Evolutionary conservation across 2,888 invertebrate genomes (phyloP).

Genomic region (Tetanocera ferruginea): DNA sequence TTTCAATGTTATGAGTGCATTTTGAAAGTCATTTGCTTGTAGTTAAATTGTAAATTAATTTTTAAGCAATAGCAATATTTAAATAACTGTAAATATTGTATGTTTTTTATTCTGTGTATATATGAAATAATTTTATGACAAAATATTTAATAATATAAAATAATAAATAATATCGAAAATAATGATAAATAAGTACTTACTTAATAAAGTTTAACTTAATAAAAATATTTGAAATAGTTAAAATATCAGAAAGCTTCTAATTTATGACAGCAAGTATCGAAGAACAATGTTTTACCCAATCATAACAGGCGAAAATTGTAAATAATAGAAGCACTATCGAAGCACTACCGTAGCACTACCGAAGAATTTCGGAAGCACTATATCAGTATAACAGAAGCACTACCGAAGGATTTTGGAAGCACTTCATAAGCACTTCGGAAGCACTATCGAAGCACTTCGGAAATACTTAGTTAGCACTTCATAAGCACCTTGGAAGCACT

Average conservation of each 20-base stretch:
- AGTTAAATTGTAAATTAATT: conserved; percentile 21
- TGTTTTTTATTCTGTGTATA: background rate
- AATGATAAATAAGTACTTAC: background rate
- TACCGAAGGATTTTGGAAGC: too few species aligned
- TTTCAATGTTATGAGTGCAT: conserved; percentile 58
- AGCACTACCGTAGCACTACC: background rate
- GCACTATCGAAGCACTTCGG: too few species aligned
- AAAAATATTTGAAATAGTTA: background rate
- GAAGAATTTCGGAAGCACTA: too few species aligned
- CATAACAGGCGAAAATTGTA: too few species aligned
- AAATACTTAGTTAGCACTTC: too few species aligned
- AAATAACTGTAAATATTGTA: background rate
- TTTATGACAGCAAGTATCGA: too few species aligned
- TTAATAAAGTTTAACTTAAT: background rate
- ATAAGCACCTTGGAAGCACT: too few species aligned
- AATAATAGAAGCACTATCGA: background rate
- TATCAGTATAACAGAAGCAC: too few species aligned
- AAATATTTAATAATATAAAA: background rate
- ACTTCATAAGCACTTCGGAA: too few species aligned
- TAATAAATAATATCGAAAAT: background rate
- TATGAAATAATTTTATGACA: background rate
- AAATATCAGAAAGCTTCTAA: too few species aligned
- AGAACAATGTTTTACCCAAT: too few species aligned
- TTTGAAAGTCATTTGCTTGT: conserved; percentile 62
- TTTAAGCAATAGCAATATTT: background rate